Base-by-base conservation (phyloP, 2,888 invertebrate genomes). In the Nemotelus nigrinus region DNA sequence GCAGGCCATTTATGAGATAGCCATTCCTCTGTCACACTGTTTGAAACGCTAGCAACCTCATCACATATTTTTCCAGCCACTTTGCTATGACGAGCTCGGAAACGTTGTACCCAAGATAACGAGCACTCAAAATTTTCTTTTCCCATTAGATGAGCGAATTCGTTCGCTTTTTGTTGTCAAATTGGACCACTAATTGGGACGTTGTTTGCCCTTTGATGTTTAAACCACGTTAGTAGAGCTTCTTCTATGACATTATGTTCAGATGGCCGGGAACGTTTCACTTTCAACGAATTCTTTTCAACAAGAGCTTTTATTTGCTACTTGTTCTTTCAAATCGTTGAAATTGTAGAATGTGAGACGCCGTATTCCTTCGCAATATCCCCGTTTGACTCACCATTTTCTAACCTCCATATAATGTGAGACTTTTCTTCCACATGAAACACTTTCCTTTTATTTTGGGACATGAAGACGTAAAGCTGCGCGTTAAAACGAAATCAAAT, bases 11-110 rank as follows among this genome's bases (percentile, higher is more conserved):
- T 80, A 44, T 70, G 55, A 55, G 43, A 70, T 4, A 83, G 74
- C 81, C 82, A 83, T 43, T 82, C 79, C 74, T 81, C 80, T 39
- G 79, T 68, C 65, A 79, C 81, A 41, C 76, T 78, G 79, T 81
- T 60, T 79, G 78, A 68, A 77, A 82, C 82, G 74, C 80, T 65
- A 72, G 80, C 81, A 58, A 83, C 80, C 80, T 83, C 82, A 78
- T 82, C 82, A 77, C 79, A 77, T 77, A 82, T 78, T 82, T 83
- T 83, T 77, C 82, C 81, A 71, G 76, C 79, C 50, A 82, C 81
- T 45, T 58, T 72, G 81, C 83, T 83, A 79, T 82, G 81, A 58
- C 72, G 45, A 43, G 25, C 58, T 45, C 58, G 58, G 58, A 72
- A 72, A 57, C 58, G 45, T 79, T 82, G 80, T 55, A 77, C 44